Base-by-base conservation (phyloP, 1,140 invertebrate genomes). In the Caenorhabditis remanei region DNA sequence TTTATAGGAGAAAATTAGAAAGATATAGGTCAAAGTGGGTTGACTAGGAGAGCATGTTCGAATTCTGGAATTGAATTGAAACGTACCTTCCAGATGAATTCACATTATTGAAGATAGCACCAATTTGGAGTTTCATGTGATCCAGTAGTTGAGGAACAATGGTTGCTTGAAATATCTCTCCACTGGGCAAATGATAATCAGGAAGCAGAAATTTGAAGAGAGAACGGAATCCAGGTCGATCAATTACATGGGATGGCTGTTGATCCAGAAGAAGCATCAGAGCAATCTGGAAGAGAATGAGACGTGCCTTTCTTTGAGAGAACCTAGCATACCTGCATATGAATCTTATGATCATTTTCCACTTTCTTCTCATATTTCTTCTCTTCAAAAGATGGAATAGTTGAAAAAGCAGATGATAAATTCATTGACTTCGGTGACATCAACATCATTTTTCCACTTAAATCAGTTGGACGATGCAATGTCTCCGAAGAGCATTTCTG, bases 221-320 rank as follows among this genome's bases (percentile, higher is more conserved):
- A 4, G 79, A 71, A 40, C 88, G 63, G 79, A 89, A 88, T 19
- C 88, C 88, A 16, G 65, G 75, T 55, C 86, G 67, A 84, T 89
- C 86, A 32, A 89, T 88, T 46, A 89, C 8, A 8, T 61, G 58
- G 43, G 87, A 83, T 14, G 83, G 84, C 13, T 85, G 61, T 46
- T 85, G 83, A 67, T 89, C 88, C 13, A 89, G 65, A 9, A 89
- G 43, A 53, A 89, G 88, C 88, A 89, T 89, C 41, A 89, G 58
- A 43, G 88, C 88, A 48, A 89, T 88, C 86, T 89, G 85, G 71
- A 87, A 58, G 19, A 32, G 19, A 65, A 56, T 58, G 21, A 2
- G 13, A 50, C 21, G 21, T 75, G n/a, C 4, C 43, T n/a, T n/a
- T n/a, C n/a, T n/a, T n/a, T n/a, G n/a, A n/a, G 48, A 1, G 32